These are phyloP conservation scores for Vultur gryphus DNA, from an alignment of 2,797 vertebrate genomes.

Conservation along the genomic window DNA sequence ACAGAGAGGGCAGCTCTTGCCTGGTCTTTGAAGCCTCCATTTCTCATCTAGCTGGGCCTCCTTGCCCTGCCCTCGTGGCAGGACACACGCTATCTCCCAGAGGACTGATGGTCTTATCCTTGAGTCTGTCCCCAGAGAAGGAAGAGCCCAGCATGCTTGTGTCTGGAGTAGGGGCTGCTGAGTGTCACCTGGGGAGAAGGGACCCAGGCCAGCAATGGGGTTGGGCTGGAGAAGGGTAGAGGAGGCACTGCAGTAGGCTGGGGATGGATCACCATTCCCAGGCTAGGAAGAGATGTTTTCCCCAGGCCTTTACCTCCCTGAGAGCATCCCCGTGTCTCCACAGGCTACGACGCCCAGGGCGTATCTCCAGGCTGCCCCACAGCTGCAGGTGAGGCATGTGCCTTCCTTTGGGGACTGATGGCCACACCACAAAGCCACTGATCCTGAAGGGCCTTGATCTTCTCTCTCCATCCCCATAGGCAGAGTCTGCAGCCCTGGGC, in stretches of 20 bases:
- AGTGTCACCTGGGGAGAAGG: background rate
- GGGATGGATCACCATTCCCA: too few relatives aligned
- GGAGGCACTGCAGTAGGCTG: background rate
- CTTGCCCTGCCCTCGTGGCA: background rate
- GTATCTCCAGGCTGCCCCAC: background rate
- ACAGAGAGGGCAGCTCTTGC: background rate
- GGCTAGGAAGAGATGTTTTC: background rate
- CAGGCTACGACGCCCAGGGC: background rate
- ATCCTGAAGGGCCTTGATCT: background rate
- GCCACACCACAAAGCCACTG: background rate
- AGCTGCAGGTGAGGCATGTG: background rate
- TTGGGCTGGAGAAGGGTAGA: background rate
- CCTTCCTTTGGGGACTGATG: too few relatives aligned
- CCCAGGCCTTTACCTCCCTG: background rate
- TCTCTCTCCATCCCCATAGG: background rate
- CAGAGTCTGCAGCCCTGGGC: slow-evolving; percentile 57
- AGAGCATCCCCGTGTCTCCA: background rate
- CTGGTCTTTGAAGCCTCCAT: background rate
- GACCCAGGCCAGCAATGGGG: background rate
- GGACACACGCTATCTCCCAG: background rate
- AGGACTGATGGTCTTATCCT: background rate
- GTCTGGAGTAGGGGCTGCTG: background rate
- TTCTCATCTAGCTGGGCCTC: background rate
- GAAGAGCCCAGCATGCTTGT: background rate
- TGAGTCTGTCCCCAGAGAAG: background rate